Conservation (phyloP, 2,797 vertebrate species). For the Fringilla coelebs region DNA sequence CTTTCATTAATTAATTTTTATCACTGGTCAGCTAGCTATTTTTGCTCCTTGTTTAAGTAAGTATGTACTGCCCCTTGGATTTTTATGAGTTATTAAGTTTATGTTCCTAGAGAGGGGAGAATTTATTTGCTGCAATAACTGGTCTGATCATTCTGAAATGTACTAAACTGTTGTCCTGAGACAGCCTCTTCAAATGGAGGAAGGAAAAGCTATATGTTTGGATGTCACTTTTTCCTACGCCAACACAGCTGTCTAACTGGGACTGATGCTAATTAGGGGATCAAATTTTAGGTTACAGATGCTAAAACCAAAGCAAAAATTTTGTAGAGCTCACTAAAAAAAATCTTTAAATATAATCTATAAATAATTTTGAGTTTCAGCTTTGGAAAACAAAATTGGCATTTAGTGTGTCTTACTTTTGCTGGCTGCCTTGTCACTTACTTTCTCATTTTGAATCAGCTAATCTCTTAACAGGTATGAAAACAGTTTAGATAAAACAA, state of each 20-base stretch:
- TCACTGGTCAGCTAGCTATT: neutral
- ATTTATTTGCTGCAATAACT: neutral
- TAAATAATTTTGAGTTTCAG: neutral
- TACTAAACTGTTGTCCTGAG: neutral
- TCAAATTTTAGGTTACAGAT: slow-evolving; percentile 43
- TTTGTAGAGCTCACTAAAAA: neutral
- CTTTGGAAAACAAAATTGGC: neutral
- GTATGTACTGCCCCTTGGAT: neutral
- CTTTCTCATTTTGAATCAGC: neutral
- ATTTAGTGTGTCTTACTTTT: neutral
- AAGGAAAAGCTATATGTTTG: slow-evolving; percentile 11
- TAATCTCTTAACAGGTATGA: neutral
- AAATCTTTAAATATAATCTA: neutral
- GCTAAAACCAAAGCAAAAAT: slow-evolving; percentile 29
- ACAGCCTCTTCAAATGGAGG: neutral
- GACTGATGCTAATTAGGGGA: neutral
- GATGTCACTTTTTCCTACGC: neutral
- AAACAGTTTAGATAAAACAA: neutral
- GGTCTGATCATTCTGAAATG: neutral
- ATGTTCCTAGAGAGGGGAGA: neutral
- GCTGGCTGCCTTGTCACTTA: neutral
- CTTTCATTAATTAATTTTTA: neutral
- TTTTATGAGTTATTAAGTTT: neutral
- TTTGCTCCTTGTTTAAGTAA: neutral
- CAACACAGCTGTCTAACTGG: slow-evolving; percentile 49